Evolutionary conservation across 1,140 invertebrate species (phyloP), one percentile per base, ranked within the genome.

Genomic region (Elymnias hypermnestra): DNA sequence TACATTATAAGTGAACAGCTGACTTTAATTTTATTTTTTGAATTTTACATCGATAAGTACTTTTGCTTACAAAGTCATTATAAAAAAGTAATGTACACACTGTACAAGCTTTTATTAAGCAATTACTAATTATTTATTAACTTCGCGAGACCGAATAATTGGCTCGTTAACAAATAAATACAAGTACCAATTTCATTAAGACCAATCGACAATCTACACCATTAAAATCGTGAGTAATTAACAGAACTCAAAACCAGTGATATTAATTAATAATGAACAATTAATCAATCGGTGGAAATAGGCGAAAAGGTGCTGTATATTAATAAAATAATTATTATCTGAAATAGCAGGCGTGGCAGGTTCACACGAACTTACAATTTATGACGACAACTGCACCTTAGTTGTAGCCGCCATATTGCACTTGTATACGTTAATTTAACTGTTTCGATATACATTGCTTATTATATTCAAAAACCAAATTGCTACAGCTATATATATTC

Each of bases 301-400:
- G 57, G 53, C 60, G 58, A 68, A 71, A 63, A 68, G 61, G 63
- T 70, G 59, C 57, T 44, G 49, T 58, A 53, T 72, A 63, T 69
- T 72, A 74, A 72, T 74, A 72, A 67, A 74, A 74, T 72, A 72
- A 74, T 75, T 70, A 75, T 64, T 60, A 50, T 57, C 57, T 53
- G 44, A 54, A 61, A 67, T 64, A 46, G 56, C 44, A 52, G 70
- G 70, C 69, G 72, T 66, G 69, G 69, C 50, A 46, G 40, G 23
- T 68, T 75, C 72, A 75, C 67, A 72, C 72, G 64, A 60, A 45
- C 40, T 12, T 28, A 62, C 45, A 42, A 76, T 71, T 72, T 76
- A 72, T 60, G 33, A 50, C 42, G 43, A 54, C 51, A 58, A 41
- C 46, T 50, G 45, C 40, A 33, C 12, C n/a, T n/a, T n/a, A n/a